Base-by-base conservation (phyloP, 2,888 invertebrate species). In the Heteromyza rotundicornis region DNA sequence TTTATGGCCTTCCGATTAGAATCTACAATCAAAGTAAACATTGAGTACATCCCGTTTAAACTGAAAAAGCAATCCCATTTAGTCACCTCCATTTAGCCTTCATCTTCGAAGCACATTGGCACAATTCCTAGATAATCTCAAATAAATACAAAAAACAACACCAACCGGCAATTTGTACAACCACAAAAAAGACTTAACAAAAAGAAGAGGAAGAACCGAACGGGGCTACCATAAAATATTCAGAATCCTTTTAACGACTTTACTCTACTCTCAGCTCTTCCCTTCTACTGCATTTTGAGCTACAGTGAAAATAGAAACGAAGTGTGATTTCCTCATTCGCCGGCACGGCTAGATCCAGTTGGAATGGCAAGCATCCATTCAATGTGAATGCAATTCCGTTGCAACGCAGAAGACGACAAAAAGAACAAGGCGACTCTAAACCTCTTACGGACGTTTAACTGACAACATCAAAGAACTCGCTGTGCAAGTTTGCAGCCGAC, bases 71-170 rank as follows among this genome's bases (percentile, higher is more conserved):
- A n/a, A n/a, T n/a, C n/a, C n/a, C n/a, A n/a, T n/a, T n/a, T n/a
- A n/a, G n/a, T n/a, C n/a, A n/a, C n/a, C n/a, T n/a, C n/a, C n/a
- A n/a, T n/a, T n/a, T n/a, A n/a, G n/a, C n/a, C n/a, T n/a, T n/a
- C 14, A 14, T 40, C 64, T 64, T 64, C 65, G 63, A 67, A 69
- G 65, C 67, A 69, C 69, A 66, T 65, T 69, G 69, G 67, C 69
- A 69, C 69, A 69, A 65, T 69, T 67, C 57, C 64, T 57, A n/a
- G n/a, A 52, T 16, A 50, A 10, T 8, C 19, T 3, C 32, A 24
- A 27, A 3, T 24, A 24, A 52, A 24, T 50, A 23, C 3, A 12
- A 12, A 50, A 50, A 40, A n/a, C 40, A 40, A n/a, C 20, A 14
- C 14, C 14, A 12, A 52, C 7, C 52, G 8, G 24, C 24, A 52